Evolutionary conservation across 2,113 vertebrate species (phyloP).

Genomic region (Phyllostomus hastatus): DNA sequence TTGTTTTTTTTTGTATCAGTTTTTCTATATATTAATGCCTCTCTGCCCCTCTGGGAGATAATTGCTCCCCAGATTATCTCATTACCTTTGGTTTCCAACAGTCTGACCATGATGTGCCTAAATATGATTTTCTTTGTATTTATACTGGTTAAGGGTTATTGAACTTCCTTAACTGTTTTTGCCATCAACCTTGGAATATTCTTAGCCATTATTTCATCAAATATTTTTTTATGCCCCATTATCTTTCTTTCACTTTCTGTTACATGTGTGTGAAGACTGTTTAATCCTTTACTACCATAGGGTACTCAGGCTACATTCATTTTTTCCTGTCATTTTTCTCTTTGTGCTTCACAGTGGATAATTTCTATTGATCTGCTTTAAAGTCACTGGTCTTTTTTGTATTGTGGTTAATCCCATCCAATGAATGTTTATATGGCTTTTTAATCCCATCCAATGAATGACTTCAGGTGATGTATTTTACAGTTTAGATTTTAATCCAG

Average conservation of each 20-base stretch:
- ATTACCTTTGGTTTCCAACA: not conserved
- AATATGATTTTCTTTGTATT: not conserved
- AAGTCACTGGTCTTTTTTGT: not conserved
- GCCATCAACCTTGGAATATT: not conserved
- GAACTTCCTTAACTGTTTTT: not conserved
- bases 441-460: not conserved
- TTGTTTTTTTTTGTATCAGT: not conserved
- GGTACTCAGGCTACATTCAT: not conserved
- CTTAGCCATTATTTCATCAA: not conserved
- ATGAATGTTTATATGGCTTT: not conserved
- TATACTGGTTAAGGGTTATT: not conserved
- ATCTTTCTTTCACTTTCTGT: not conserved
- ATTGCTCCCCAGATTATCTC: not conserved
- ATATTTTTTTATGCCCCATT: not conserved
- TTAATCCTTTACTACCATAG: not conserved
- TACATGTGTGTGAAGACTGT: not conserved
- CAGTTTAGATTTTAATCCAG: not conserved
- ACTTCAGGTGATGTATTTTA: not conserved
- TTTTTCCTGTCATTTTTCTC: not conserved
- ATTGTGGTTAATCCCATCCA: not conserved
- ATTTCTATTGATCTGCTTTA: not conserved
- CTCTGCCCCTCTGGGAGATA: no score
- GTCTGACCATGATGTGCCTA: not conserved
- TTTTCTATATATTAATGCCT: not conserved
- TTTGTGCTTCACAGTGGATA: not conserved